Base-by-base conservation (phyloP, 2,888 invertebrate species). In the Timandra comae region DNA sequence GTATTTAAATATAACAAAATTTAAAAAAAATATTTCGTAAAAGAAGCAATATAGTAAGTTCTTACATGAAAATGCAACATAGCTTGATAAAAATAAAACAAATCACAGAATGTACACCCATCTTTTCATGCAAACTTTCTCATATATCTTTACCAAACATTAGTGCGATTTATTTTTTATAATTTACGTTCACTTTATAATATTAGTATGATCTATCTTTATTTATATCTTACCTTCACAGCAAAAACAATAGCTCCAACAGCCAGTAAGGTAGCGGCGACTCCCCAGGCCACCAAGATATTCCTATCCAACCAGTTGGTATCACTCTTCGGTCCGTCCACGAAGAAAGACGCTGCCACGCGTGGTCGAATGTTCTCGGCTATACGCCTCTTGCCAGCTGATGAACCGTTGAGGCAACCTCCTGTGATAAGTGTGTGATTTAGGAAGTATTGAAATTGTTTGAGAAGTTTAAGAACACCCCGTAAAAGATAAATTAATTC, bases 311-410 rank as follows among this genome's bases (percentile, higher is more conserved):
- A 48, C 32, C 63, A 42, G 35, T 54, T 63, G n/a, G 59, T 46
- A 2, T 63, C 49, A 21, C 65, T 65, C 8, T 67, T 69, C 1
- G 69, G 50, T 11, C 73, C 71, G 36, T 75, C 73, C 25, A 82
- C 69, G 48, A 71, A 74, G 56, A 67, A 75, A 2, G 84, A 72
- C 1, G 75, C 70, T 0, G 79, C 73, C 35, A 81, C 63, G 30
- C 65, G 76, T 3, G 75, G 60, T 7, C 75, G 59, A 29, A 80
- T 62, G 46, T 75, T 82, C 30, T 88, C 88, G 9, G 91, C 88
- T 43, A 91, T 92, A 43, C 92, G 87, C 25, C 92, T 85, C 59
- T 92, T 92, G 4, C 92, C 92, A 20, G 91, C 91, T 21, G 91
- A 91, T 10, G 92, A 91, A 2, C 89, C 88, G 66, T 91, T 91